Evolutionary conservation across 1,140 invertebrate species (phyloP), one percentile per base, ranked within the genome.

Genomic region (Cotesia glomerata): DNA sequence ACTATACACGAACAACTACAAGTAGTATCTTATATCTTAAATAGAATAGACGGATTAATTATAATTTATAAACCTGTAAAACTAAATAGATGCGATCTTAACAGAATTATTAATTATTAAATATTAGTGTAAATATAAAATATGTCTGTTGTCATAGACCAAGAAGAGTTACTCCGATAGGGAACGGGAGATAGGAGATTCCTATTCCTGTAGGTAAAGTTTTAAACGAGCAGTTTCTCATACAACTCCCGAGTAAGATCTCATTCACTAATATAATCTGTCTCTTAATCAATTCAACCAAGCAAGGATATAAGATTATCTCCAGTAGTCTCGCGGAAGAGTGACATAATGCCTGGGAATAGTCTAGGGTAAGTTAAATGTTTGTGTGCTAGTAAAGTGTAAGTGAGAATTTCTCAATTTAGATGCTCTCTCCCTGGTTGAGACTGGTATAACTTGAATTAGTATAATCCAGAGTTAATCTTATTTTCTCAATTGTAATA

Each of bases 391-490:
- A n/a, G 16, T 54, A 8, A 16, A 62, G 18, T 34, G 59, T 35
- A n/a, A 62, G 63, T 26, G 54, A 35, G 14, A 45, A 45, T 45
- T 45, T 45, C 5, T 9, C 39, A 9, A 8, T 45, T 45, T 45
- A 45, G 39, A 8, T 45, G 58, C 35, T 49, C 18, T 62, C 54
- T 70, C 39, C 14, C 26, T 51, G 13, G 52, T 5, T 54, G 16
- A 5, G 16, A 36, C 52, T 5, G 34, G 51, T 8, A 67, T 66
- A 18, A 66, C 63, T 35, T 71, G 59, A 66, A 59, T 66, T 72
- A 66, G 51, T 56, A 72, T 72, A 72, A 72, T 72, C 51, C 45
- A n/a, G 14, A 26, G 35, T 56, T 72, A 72, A 72, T 72, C 71
- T 62, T n/a, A 66, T 72, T 66, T 16, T 34, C 52, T 54, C 62